Evolutionary conservation across 2,797 vertebrate species (phyloP).

Genomic region (Enteromius fasciolatus): DNA sequence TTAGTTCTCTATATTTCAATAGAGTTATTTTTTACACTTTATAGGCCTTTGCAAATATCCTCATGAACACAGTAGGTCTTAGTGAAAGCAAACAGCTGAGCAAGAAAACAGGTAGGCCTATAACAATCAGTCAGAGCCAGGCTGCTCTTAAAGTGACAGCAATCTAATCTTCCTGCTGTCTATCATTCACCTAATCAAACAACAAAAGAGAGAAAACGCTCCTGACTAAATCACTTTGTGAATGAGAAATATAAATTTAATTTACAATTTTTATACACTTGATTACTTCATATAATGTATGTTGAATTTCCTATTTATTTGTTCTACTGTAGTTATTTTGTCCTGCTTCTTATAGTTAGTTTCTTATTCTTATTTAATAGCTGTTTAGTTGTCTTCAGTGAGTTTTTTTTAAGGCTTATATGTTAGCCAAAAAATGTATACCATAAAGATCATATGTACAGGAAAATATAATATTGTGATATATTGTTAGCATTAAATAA

Average conservation of each 20-base stretch:
- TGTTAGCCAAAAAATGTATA: too few relatives aligned
- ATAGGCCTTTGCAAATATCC: background rate
- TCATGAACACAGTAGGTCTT: background rate
- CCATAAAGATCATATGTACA: too few relatives aligned
- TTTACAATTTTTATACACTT: background rate
- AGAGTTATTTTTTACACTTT: too few relatives aligned
- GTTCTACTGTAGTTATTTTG: background rate
- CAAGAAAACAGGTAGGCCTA: background rate
- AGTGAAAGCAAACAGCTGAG: background rate
- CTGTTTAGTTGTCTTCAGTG: background rate
- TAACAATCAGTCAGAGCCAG: background rate
- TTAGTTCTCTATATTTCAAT: too few relatives aligned
- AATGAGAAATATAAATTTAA: background rate
- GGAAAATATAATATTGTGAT: too few relatives aligned
- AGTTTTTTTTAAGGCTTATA: background rate
- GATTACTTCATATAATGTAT: background rate
- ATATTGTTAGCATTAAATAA: too few relatives aligned
- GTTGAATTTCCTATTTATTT: background rate
- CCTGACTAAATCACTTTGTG: background rate
- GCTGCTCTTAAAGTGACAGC: too few relatives aligned
- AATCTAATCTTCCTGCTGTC: too few relatives aligned
- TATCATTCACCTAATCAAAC: background rate
- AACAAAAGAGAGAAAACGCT: background rate
- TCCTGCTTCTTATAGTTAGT: background rate
- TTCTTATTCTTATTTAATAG: too few relatives aligned